Base-by-base conservation (phyloP, 2,113 vertebrate genomes). In the Cavia aperea region DNA sequence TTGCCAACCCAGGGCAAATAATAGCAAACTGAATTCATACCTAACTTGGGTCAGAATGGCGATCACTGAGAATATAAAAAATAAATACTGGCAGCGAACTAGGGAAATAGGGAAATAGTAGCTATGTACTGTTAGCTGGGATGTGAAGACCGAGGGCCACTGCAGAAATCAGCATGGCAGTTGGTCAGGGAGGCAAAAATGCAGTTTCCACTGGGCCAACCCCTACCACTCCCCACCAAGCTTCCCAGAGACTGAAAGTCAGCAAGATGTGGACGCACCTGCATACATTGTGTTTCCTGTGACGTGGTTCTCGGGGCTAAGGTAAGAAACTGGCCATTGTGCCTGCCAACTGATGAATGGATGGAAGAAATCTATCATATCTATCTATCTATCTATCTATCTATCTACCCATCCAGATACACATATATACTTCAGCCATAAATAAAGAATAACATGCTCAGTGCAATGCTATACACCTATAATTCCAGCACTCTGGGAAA, bases 251-350 rank as follows among this genome's bases (percentile, higher is more conserved):
- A 14, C 13, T 13, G 39, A 14, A 21, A 46, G 72, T 24, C 39
- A 46, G 13, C 14, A 15, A 15, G 13, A 12, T 3, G 24, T 7
- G 24, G 13, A 31, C 43, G 29, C 72, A 46, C 24, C 12, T 68
- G 13, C 43, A 29, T 16, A 39, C 21, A 2, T 73, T 2, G 2
- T 3, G 26, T 23, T 49, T 26, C 14, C 43, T 23, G 43, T 2
- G 4, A n/a, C 11, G 7, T 2, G 29, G 13, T 12, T 23, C 12
- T n/a, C n/a, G 2, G 39, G 2, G n/a, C 14, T 21, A 15, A 49
- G 43, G 73, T 16, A 14, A 13, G 72, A 46, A n/a, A 29, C 72
- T 12, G 13, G 43, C 13, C 24, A 3, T 0, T 13, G 43, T 49
- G 26, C 26, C 43, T 49, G 43, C 43, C 43, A 29, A 29, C 73